Evolutionary conservation across 2,113 vertebrate species (phyloP), one percentile per base, ranked within the genome.

Genomic region (Pterocles burchelli): DNA sequence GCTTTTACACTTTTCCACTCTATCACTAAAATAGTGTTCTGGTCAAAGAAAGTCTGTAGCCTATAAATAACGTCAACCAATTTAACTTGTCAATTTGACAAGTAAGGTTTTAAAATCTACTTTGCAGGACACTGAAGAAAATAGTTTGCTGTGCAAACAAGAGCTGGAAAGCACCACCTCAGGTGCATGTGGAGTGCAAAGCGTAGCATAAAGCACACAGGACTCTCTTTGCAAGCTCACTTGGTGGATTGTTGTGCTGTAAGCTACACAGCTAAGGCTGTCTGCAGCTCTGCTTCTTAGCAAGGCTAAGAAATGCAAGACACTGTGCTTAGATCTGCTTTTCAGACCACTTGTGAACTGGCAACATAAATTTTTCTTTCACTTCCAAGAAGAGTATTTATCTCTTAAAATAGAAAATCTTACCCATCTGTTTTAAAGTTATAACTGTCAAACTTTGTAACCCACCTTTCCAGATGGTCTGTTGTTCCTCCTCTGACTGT

Each of bases 1-100:
- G 46, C 38, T 77, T 92, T 88, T 88, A 90, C 65, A 58, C 79
- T 93, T 95, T 78, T 62, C 78, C 71, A 72, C 72, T 92, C 85
- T 58, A 66, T 19, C 83, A 76, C 63, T 45, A 74, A 88, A 94
- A 67, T 20, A 2, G 3, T 52, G 45, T 61, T 91, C 77, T 52
- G 66, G 71, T 85, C 81, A 96, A 82, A 81, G 49, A 46, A 77
- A 82, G 34, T 43, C 28, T 65, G 28, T 51, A 54, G 75, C 43
- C 33, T 88, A 29, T 58, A 92, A 82, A 84, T 43, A 85, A 90
- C 8, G 31, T 58, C 63, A 88, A 71, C 82, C 74, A 67, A 33
- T 55, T 38, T 52, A 54, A 73, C 22, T 71, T 70, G 24, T 33
- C 61, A 83, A 49, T 65, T 65, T 90, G 74, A 85, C 86, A 92